These are phyloP conservation scores for Phrynosoma blainvillii DNA, from an alignment of 2,113 vertebrate species.

Conservation along the genomic window DNA sequence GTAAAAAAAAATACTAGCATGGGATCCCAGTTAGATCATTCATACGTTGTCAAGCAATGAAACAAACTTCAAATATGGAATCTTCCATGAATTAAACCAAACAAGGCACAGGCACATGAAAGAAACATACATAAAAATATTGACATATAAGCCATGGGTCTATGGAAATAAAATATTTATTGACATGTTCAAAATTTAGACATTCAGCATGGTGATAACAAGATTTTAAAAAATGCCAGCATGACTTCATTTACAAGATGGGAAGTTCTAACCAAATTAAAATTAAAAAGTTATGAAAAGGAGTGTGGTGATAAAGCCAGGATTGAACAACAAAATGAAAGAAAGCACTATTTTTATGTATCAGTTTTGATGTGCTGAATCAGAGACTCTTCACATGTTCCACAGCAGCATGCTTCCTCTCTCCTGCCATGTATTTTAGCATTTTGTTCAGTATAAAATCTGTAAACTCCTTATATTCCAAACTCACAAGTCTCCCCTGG, in stretches of 20 bases:
- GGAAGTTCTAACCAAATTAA: not conserved
- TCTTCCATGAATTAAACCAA: not conserved
- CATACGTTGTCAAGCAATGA: not conserved
- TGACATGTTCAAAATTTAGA: not conserved
- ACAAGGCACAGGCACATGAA: not conserved
- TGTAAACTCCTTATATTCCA: not conserved
- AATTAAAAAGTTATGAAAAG: not conserved
- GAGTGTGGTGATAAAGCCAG: not conserved
- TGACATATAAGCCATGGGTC: not conserved
- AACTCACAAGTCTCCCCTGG: not conserved
- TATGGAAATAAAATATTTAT: not conserved
- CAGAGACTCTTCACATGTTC: not conserved
- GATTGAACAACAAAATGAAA: not conserved
- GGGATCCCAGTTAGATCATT: not conserved
- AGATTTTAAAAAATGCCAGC: not conserved
- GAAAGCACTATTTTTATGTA: not conserved
- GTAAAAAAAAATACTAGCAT: not conserved
- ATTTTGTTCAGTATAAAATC: not conserved
- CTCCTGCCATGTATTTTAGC: not conserved
- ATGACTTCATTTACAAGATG: not conserved
- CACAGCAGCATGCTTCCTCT: not conserved
- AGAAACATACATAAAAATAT: not conserved
- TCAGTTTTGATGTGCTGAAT: not conserved
- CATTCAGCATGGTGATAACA: not conserved
- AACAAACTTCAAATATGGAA: not conserved